Base-by-base conservation (phyloP, 2,888 invertebrate species). In the Drosophila vallismaia region DNA sequence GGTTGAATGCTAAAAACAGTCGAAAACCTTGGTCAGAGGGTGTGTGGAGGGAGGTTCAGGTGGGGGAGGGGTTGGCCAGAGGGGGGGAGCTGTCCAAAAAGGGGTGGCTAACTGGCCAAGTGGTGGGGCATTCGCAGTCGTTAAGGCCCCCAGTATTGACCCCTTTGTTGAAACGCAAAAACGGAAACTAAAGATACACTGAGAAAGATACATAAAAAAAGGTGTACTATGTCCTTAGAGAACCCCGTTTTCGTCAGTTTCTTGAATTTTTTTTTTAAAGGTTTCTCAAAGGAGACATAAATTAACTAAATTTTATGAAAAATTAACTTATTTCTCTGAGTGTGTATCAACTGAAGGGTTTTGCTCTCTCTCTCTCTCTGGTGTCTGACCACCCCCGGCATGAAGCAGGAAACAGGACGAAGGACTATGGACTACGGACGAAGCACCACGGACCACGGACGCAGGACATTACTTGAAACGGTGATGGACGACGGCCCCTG, bases 401-500 rank as follows among this genome's bases (percentile, higher is more conserved):
- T 14, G 40, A 14, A 19, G 40, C 40, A 42, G 40, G 36, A 12
- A 36, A 36, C 64, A 36, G 40, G 40, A 26, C 59, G 33, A 33
- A 51, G 33, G n/a, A 38, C 14, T 28, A 7, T 29, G 49, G 40
- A 57, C 44, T 19, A 7, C 36, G 49, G 40, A 69, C 50, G 10
- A 10, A 10, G 33, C n/a, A 57, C 44, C 19, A 7, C 36, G 49
- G 40, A 69, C 51, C 4, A 4, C 4, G 33, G 33, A 36, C 36
- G n/a, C 4, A n/a, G 14, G 40, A 56, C 51, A 50, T 26, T 40
- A 60, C 64, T 60, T 51, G 29, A 36, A 26, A 45, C 44, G 42
- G 57, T 84, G 85, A 84, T 80, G 79, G 81, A 81, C 75, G 79
- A 63, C 80, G 56, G 51, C 12, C 44, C 51, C n/a, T 45, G 49